Base-by-base conservation (phyloP, 2,797 vertebrate species). In the Neostethus bicornis region DNA sequence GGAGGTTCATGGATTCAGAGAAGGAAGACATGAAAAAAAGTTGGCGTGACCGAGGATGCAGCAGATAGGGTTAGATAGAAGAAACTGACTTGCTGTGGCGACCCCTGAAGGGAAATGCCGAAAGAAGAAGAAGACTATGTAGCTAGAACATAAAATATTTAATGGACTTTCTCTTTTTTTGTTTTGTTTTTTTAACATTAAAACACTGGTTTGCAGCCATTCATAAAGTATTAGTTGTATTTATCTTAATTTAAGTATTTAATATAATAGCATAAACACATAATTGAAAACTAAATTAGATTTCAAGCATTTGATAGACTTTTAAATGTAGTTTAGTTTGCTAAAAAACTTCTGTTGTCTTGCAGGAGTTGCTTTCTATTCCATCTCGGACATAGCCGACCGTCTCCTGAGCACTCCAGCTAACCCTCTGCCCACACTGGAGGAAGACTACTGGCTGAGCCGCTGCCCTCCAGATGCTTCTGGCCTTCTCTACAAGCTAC, bases 351-450 rank as follows among this genome's bases (percentile, higher is more conserved):
- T 38, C 7, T 7, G 3, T 45, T 51, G n/a, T 2, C 9, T 39
- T 70, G 37, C 71, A 99, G 97, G 97, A 41, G 95, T 99, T 85
- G 96, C 97, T 10, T 98, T 97, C 86, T 99, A 98, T 85, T 97
- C 97, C 51, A 95, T 99, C 77, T 95, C 96, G 1, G 97, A 98
- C 65, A 96, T 99, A 49, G 96, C 94, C 0, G 95, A 98, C 75
- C 94, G 94, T 46, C 91, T 99, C 51, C 94, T 95, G 64, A 92
- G 93, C 85, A 91, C 91, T 43, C 83, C 94, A 0, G 88, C 88
- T 79, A 91, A 89, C 42, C 92, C 92, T 1, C 80, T 95, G 61
- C 91, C 93, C 34, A 80, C 88, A 0, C 85, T 97, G 45, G 94
- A 96, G 83, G 96, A 98, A 56, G 91, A 90, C 21, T 96, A 96